Conservation (phyloP, 2,797 vertebrate species). For the Eremophila alpestris region DNA sequence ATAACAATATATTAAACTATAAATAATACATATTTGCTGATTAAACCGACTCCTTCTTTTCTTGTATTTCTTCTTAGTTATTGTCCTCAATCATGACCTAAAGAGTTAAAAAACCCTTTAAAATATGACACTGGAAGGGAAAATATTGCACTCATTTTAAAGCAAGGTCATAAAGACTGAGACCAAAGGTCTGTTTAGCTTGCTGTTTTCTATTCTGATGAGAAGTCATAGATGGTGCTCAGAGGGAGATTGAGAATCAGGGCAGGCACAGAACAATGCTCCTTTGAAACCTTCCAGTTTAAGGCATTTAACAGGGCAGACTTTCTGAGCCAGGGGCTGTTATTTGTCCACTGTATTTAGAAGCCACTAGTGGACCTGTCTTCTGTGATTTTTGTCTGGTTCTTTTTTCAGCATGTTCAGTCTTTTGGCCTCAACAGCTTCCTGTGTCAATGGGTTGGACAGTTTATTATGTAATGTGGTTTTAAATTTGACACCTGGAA, state of each 20-base stretch:
- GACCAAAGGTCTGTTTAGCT: neutral
- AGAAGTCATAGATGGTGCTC: neutral
- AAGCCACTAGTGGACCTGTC: neutral
- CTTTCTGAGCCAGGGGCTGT: slow-evolving; percentile 1
- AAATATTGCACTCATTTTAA: neutral
- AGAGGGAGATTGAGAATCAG: neutral
- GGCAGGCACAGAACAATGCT: neutral
- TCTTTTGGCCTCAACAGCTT: neutral
- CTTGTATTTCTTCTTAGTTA: neutral
- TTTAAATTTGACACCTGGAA: neutral
- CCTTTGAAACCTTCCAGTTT: neutral
- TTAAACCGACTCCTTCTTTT: neutral
- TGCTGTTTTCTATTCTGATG: neutral
- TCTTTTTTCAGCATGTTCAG: neutral
- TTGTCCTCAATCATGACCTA: neutral
- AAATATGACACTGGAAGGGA: neutral
- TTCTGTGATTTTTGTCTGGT: neutral
- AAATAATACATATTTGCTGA: neutral
- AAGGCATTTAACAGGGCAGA: slow-evolving; percentile 16
- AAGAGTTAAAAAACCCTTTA: neutral
- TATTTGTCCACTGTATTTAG: slow-evolving; percentile 10
- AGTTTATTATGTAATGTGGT: neutral
- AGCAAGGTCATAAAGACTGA: neutral
- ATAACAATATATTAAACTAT: neutral
- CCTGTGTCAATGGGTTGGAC: neutral